phyloP scores from a whole-genome alignment of 2,888 invertebrate species.

The Volucella inflata region DNA sequence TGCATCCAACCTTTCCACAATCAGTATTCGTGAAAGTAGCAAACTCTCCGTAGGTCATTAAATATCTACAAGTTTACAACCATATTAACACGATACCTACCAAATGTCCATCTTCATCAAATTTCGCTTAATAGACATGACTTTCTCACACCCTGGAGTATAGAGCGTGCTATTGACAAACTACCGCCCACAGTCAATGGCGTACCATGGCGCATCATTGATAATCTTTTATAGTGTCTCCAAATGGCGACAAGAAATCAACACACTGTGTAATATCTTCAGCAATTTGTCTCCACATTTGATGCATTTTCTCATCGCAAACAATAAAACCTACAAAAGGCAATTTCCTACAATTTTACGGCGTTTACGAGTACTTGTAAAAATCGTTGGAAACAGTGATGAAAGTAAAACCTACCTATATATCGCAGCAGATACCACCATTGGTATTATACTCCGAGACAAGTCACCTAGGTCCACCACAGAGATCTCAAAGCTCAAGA shows the following conservation, averaged over 20 bases:
- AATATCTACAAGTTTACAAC: too few relatives aligned
- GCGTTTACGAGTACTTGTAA: constrained; percentile 36
- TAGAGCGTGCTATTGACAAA: constrained; percentile 23
- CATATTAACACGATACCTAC: too few relatives aligned
- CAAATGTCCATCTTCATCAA: too few relatives aligned
- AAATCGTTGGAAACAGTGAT: constrained; percentile 58
- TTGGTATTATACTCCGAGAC: constrained; percentile 26
- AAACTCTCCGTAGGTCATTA: too few relatives aligned
- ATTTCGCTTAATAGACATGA: too few relatives aligned
- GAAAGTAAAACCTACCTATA: constrained; percentile 75
- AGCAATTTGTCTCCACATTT: constrained; percentile 71
- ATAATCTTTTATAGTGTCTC: constrained; percentile 30
- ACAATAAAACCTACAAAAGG: constrained; percentile 62
- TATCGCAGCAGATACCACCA: constrained; percentile 58
- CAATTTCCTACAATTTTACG: constrained; percentile 37
- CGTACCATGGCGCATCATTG: constrained; percentile 17
- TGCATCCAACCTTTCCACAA: too few relatives aligned
- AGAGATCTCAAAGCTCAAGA: constrained; percentile 17
- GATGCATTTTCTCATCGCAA: constrained; percentile 68
- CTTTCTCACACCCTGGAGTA: too few relatives aligned
- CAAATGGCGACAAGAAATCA: constrained; percentile 33
- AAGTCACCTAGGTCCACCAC: constrained; percentile 29
- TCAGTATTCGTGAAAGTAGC: too few relatives aligned
- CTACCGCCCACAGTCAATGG: constrained; percentile 51
- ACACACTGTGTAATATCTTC: constrained; percentile 66